phyloP scores from a whole-genome alignment of 2,888 invertebrate genomes.

The Smittia aterrima region DNA sequence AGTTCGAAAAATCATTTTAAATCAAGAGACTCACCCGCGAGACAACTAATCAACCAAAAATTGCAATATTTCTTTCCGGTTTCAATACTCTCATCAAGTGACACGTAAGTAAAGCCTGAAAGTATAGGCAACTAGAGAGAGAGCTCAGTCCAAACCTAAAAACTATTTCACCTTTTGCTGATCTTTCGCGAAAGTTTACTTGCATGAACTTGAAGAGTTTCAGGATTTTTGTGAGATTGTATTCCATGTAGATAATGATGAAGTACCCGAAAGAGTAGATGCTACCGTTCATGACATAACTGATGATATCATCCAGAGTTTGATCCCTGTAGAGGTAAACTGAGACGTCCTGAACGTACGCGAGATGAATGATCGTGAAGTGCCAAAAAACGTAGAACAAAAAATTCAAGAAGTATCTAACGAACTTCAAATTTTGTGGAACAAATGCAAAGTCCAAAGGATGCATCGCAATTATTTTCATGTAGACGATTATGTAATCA shows the following conservation, averaged over 20 bases:
- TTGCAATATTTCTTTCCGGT: background rate
- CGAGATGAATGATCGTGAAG: background rate
- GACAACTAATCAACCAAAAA: background rate
- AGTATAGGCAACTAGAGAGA: slow-evolving; percentile 9
- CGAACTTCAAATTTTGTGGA: too few species aligned
- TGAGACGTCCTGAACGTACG: background rate
- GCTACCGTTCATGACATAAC: slow-evolving; percentile 17
- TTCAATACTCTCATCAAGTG: background rate
- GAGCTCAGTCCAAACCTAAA: background rate
- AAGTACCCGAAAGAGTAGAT: slow-evolving; percentile 12
- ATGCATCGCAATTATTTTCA: too few species aligned
- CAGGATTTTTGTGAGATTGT: background rate
- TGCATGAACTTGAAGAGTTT: background rate
- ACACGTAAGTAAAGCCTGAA: slow-evolving; percentile 18
- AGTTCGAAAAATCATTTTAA: too few species aligned
- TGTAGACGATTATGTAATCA: too few species aligned
- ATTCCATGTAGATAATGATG: background rate
- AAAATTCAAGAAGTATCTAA: too few species aligned
- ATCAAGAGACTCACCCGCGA: too few species aligned
- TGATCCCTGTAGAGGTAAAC: background rate
- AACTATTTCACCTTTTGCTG: slow-evolving; percentile 9
- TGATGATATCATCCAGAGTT: slow-evolving; percentile 1
- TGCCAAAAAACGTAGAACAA: slow-evolving; percentile 20
- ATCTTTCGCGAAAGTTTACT: slow-evolving; percentile 16
- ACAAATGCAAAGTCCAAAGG: too few species aligned